phyloP scores from a whole-genome alignment of 1,140 invertebrate genomes.

The Pseudomyrmex gracilis region DNA sequence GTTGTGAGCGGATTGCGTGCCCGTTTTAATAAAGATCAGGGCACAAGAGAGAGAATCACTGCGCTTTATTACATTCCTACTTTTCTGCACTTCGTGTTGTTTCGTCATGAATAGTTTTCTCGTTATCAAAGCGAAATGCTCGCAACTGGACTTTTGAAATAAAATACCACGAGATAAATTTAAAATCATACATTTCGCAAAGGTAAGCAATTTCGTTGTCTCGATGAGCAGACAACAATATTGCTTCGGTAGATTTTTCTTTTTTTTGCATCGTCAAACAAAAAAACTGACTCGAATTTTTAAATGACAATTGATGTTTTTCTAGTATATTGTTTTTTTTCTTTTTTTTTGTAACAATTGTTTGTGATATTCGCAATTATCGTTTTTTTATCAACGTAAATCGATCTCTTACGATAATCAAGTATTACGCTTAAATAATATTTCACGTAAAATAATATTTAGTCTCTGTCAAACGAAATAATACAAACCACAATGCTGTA shows the following conservation, averaged over 20 bases:
- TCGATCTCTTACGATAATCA: too few species aligned
- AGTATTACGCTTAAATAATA: too few species aligned
- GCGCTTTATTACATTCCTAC: conserved; percentile 54
- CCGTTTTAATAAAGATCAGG: conserved; percentile 62
- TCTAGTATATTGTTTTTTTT: too few species aligned
- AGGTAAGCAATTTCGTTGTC: conserved; percentile 8
- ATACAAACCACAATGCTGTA: too few species aligned
- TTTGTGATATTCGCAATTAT: too few species aligned
- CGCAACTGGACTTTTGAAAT: conserved; percentile 36
- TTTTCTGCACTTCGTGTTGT: conserved; percentile 45
- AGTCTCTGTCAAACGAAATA: too few species aligned
- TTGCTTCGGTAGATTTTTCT: too few species aligned
- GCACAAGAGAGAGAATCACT: conserved; percentile 60
- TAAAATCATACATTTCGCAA: conserved; percentile 26
- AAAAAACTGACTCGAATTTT: conserved; percentile 17
- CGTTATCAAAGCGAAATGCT: conserved; percentile 52
- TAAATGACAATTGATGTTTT: background rate
- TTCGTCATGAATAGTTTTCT: conserved; percentile 54
- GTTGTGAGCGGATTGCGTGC: conserved; percentile 54
- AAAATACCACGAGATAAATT: conserved; percentile 39
- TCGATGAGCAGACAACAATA: conserved; percentile 7
- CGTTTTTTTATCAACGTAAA: too few species aligned
- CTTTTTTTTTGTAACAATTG: too few species aligned
- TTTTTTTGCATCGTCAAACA: too few species aligned
- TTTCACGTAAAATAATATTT: too few species aligned